Percentiles rank a stretch among this genome's conserved stretches.
Conservation (phyloP, 2,797 vertebrate genomes). For the Scolopax bukidnonensis region DNA sequence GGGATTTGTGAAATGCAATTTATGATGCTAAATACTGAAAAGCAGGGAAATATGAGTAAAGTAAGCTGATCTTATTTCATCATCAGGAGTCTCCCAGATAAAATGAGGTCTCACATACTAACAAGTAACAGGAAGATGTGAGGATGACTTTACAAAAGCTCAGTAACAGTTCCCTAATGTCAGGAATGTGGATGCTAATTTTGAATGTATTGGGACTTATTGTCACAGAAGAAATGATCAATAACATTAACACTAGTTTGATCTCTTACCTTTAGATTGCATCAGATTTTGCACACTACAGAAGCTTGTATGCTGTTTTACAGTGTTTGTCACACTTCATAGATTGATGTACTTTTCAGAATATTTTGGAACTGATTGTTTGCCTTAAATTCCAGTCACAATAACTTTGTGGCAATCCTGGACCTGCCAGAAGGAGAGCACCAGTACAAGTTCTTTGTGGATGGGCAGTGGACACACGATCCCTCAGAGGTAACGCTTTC, state of each 20-base stretch:
- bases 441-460: slow-evolving; percentile 97
- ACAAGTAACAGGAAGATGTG: background rate
- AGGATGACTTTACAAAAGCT: background rate
- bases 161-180: background rate
- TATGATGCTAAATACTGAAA: background rate
- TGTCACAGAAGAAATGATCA: background rate
- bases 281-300: background rate
- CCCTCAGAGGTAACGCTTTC: slow-evolving; percentile 85
- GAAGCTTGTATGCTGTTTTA: background rate
- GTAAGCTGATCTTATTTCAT: background rate
- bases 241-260: background rate
- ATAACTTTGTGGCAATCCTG: slow-evolving; percentile 95
- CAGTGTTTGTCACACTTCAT: background rate
- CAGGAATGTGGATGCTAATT: background rate
- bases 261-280: background rate
- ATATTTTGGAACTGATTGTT: background rate
- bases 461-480: slow-evolving; percentile 96
- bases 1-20: background rate
- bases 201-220: background rate
- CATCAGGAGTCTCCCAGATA: background rate
- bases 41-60: background rate
- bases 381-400: slow-evolving; percentile 82
- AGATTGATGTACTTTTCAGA: background rate
- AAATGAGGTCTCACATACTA: background rate
- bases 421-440: slow-evolving; percentile 97